phyloP scores from a whole-genome alignment of 2,888 invertebrate genomes.

The Noctua janthe region DNA sequence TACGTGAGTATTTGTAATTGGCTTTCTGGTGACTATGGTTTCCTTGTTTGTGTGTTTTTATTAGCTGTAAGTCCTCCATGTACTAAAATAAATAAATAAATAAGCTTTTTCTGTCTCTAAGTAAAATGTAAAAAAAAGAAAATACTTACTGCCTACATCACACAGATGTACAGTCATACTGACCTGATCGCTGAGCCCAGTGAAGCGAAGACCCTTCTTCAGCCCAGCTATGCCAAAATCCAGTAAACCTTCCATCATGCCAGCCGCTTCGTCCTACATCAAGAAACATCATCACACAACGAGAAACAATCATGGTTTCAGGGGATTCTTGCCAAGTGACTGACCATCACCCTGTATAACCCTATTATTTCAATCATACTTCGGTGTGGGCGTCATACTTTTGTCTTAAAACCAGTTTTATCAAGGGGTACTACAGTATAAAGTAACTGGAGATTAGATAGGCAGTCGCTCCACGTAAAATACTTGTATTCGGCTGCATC shows the following conservation, averaged over 20 bases:
- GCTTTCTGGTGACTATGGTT: too few species aligned
- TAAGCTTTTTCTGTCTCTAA: too few species aligned
- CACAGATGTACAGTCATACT: not conserved
- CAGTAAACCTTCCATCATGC: slow-evolving; percentile 91
- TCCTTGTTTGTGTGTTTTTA: too few species aligned
- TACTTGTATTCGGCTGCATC: not conserved
- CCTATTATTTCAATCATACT: not conserved
- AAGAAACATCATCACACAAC: not conserved
- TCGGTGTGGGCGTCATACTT: not conserved
- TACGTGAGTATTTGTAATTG: too few species aligned
- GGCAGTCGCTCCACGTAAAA: not conserved
- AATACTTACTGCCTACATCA: not conserved
- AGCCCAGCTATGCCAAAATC: slow-evolving; percentile 92
- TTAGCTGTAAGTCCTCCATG: too few species aligned
- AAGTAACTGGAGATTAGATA: not conserved
- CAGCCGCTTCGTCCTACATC: slow-evolving; percentile 91
- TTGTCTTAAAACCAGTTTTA: not conserved
- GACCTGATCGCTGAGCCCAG: slow-evolving; percentile 90
- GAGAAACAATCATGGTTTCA: not conserved
- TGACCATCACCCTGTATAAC: not conserved
- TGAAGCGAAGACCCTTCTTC: slow-evolving; percentile 90
- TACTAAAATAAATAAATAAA: too few species aligned
- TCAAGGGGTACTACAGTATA: not conserved
- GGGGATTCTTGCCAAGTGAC: not conserved
- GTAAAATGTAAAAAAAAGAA: not conserved